Conservation (phyloP, 2,113 vertebrate species). For the Pterocles orientalis region DNA sequence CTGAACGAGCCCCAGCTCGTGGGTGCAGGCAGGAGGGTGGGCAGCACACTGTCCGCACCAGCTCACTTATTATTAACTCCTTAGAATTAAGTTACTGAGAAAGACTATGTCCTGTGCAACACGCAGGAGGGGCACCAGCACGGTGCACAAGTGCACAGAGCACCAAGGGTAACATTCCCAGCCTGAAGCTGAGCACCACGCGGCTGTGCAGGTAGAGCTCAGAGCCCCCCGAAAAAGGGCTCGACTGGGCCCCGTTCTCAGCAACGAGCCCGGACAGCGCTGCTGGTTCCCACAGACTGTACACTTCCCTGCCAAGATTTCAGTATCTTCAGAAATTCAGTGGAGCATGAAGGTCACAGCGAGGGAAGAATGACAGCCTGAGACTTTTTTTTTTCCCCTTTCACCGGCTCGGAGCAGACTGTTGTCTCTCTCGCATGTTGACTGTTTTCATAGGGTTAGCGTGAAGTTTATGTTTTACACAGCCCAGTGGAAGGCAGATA, state of each 20-base stretch:
- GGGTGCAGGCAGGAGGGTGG: not conserved
- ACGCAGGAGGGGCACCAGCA: too few species aligned
- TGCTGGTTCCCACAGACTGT: conserved; percentile 75
- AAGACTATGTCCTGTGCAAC: rapidly evolving
- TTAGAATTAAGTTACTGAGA: too few species aligned
- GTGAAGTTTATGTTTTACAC: conserved; percentile 64
- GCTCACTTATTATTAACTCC: not conserved
- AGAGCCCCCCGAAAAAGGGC: not conserved
- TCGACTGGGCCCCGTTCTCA: conserved; percentile 31
- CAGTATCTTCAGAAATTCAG: conserved; percentile 74
- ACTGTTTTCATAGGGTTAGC: conserved; percentile 66
- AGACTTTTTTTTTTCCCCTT: conserved; percentile 33
- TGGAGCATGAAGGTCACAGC: conserved; percentile 74
- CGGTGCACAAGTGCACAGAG: rapidly evolving
- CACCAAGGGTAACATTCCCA: not conserved
- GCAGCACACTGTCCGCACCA: rapidly evolving
- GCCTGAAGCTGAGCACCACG: not conserved
- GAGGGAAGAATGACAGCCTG: conserved; percentile 72
- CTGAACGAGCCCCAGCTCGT: rapidly evolving
- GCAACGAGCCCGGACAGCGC: not conserved
- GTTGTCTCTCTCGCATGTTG: conserved; percentile 50
- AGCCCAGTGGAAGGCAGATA: conserved; percentile 43
- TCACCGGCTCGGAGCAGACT: conserved; percentile 46
- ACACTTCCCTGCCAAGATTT: conserved; percentile 77
- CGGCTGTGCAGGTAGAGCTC: not conserved